Conservation (phyloP, 2,888 invertebrate genomes). For the Homarus gammarus region DNA sequence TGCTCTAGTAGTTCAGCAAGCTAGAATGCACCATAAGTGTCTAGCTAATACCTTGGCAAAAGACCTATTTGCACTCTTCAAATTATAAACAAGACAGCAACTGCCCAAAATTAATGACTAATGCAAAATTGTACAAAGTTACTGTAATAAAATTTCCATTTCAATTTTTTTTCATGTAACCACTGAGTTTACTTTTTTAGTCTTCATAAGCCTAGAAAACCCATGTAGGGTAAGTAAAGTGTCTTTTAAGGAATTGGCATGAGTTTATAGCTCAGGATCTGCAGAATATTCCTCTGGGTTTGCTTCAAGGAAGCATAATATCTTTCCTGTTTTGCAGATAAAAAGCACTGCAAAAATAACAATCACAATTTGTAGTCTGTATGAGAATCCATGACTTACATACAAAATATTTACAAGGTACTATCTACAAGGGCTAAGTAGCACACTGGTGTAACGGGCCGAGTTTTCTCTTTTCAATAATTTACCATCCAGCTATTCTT, state of each 20-base stretch:
- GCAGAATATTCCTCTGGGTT: conserved; percentile 52
- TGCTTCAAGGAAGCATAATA: conserved; percentile 74
- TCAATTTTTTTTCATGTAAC: conserved; percentile 34
- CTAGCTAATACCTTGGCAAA: conserved; percentile 70
- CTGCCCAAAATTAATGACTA: conserved; percentile 68
- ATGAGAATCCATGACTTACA: conserved; percentile 73
- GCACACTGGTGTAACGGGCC: no score
- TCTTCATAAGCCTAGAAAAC: conserved; percentile 52
- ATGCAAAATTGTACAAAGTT: conserved; percentile 72
- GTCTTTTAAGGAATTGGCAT: conserved; percentile 68
- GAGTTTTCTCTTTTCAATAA: no score
- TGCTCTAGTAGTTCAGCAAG: conserved; percentile 70
- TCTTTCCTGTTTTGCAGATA: conserved; percentile 69
- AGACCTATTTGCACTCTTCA: conserved; percentile 72
- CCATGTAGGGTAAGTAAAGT: conserved; percentile 48
- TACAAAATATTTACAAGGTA: conserved; percentile 73
- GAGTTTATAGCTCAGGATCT: conserved; percentile 68
- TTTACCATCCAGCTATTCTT: no score
- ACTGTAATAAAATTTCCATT: conserved; percentile 63
- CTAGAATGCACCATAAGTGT: conserved; percentile 70
- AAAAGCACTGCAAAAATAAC: conserved; percentile 74
- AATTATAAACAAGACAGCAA: conserved; percentile 66
- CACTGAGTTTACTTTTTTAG: conserved; percentile 22
- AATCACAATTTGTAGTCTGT: conserved; percentile 73
- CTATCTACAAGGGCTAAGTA: conserved; percentile 74